phyloP scores from a whole-genome alignment of 2,888 invertebrate species.

The Drosophila fungiperda region DNA sequence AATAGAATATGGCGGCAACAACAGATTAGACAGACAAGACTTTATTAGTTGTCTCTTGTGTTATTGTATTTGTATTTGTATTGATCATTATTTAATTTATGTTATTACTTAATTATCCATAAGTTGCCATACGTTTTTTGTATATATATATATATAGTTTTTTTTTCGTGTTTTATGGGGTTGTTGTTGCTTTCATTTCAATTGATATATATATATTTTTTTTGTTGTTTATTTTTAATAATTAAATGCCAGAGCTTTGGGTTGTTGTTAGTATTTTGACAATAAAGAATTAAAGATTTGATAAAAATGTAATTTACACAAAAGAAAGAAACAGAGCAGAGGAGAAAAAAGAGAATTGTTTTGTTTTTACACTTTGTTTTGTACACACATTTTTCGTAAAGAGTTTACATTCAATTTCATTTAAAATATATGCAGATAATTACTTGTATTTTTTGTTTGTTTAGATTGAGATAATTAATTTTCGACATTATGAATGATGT shows the following conservation, averaged over 20 bases:
- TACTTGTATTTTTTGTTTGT: slow-evolving; percentile 20
- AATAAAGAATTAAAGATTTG: slow-evolving; percentile 63
- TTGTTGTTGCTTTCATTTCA: slow-evolving; percentile 61
- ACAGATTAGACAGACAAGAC: slow-evolving; percentile 45
- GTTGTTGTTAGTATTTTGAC: slow-evolving; percentile 56
- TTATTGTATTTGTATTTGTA: slow-evolving; percentile 37
- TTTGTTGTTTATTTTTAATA: slow-evolving; percentile 62
- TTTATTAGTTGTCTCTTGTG: slow-evolving; percentile 37
- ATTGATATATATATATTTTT: slow-evolving; percentile 49
- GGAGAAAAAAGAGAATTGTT: slow-evolving; percentile 78
- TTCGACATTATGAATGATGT: slow-evolving; percentile 29
- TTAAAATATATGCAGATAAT: slow-evolving; percentile 24
- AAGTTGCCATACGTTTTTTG: slow-evolving; percentile 54
- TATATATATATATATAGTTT: slow-evolving; percentile 27
- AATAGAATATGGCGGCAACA: slow-evolving; percentile 62
- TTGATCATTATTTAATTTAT: slow-evolving; percentile 47
- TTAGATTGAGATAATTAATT: slow-evolving; percentile 18
- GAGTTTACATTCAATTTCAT: slow-evolving; percentile 48
- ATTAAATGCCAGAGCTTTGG: slow-evolving; percentile 83
- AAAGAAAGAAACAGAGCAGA: slow-evolving; percentile 79
- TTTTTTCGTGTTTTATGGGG: slow-evolving; percentile 39
- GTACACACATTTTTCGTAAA: slow-evolving; percentile 72
- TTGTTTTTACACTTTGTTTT: slow-evolving; percentile 77
- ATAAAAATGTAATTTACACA: slow-evolving; percentile 72
- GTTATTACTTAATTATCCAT: slow-evolving; percentile 59